phyloP scores from a whole-genome alignment of 2,113 vertebrate genomes.

The Toxostoma redivivum region DNA sequence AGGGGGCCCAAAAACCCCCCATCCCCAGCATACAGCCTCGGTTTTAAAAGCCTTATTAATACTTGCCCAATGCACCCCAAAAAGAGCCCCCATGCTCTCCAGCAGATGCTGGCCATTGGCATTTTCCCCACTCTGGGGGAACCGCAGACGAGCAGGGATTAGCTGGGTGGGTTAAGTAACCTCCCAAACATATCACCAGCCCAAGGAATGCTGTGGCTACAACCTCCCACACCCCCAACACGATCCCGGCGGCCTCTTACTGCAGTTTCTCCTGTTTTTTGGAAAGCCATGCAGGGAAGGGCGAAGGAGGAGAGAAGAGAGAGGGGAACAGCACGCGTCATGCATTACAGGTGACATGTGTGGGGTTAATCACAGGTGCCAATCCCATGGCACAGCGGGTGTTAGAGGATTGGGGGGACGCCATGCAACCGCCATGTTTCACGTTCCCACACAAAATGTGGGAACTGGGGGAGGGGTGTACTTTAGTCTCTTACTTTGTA shows the following conservation, averaged over 20 bases:
- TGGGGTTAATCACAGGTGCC: background rate
- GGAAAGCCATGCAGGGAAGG: slow-evolving; percentile 4
- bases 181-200: background rate
- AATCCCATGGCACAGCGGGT: background rate
- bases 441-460: background rate
- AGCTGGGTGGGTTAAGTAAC: background rate
- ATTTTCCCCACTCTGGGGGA: background rate
- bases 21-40: background rate
- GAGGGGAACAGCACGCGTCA: background rate
- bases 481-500: slow-evolving; percentile 84
- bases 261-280: slow-evolving; percentile 32
- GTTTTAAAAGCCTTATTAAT: background rate
- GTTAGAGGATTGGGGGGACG: background rate
- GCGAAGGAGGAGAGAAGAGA: background rate
- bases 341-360: background rate
- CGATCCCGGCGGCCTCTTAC: background rate
- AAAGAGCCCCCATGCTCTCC: background rate
- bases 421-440: background rate
- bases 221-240: background rate
- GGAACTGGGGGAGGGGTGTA: background rate
- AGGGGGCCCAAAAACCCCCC: background rate
- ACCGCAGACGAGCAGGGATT: rapidly evolving
- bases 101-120: background rate
- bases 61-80: background rate
- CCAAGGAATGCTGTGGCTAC: rapidly evolving